Evolutionary conservation across 2,888 invertebrate genomes (phyloP), one percentile per base, ranked within the genome.

Genomic region (Ectemnius cavifrons): DNA sequence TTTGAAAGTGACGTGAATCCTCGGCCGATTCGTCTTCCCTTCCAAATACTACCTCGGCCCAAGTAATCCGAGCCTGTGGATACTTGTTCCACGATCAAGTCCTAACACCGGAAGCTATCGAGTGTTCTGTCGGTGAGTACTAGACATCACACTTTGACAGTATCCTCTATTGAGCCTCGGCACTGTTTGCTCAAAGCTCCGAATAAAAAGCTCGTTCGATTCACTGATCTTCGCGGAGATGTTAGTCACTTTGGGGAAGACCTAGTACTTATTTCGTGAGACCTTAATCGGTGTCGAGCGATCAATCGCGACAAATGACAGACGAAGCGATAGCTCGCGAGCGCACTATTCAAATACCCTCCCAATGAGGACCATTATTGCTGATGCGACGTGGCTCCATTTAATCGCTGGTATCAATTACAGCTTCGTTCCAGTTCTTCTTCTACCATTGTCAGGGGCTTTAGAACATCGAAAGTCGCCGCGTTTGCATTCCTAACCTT

Each of bases 261-360:
- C 37, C 37, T 37, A 11, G 8, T 37, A 37, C 37, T 37, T 37
- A 2, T 37, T 37, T 37, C 37, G 37, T 6, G 16, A 52, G 52
- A 2, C 5, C 52, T 16, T 14, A 52, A 52, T 52, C n/a, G 16
- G 52, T 52, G 52, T 1, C 52, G 5, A 11, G 14, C 52, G 52
- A 52, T 52, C 52, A 52, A 52, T 52, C 16, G 52, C 52, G 52
- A 16, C 52, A 16, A 16, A 14, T 52, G 52, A 52, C 52, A 52
- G 52, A 52, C n/a, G 47, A 47, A 11, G 6, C 47, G 52, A 16
- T 52, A 52, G 52, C 52, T 52, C 14, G 37, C 37, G 37, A 37
- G 37, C 37, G 37, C 37, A 37, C 5, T 37, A 37, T 37, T 37
- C 37, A 37, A 37, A 37, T 37, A 1, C 11, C 37, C 37, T 11